Percentiles rank a stretch among this genome's conserved stretches.
phyloP scores from a whole-genome alignment of 1,140 invertebrate species.

The Macrobrachium nipponense region DNA sequence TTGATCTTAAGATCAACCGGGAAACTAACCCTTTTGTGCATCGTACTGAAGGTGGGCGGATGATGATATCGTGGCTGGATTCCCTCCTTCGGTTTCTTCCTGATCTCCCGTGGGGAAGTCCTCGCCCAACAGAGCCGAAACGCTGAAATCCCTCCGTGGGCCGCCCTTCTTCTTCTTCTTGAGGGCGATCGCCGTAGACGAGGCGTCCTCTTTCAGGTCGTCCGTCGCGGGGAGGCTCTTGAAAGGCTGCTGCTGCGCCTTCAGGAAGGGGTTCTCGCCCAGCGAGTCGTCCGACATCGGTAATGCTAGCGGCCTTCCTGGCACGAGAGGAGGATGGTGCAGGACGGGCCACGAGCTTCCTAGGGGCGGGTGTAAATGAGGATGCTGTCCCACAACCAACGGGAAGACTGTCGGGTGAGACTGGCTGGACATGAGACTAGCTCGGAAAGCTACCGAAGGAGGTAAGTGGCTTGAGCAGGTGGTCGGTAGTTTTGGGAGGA shows the following conservation, averaged over 20 bases:
- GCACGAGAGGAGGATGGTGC: neutral
- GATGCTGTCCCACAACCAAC: neutral
- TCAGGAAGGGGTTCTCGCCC: neutral
- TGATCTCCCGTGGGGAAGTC: neutral
- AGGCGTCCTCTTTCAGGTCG: too few relatives aligned
- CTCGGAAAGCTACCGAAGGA: neutral
- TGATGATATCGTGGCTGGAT: too few relatives aligned
- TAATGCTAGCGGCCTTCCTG: neutral
- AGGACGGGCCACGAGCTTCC: conserved; percentile 1
- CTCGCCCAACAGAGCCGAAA: conserved; percentile 10
- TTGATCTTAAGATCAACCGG: too few relatives aligned
- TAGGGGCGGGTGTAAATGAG: neutral
- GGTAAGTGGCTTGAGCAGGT: neutral
- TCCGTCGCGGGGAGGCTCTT: neutral
- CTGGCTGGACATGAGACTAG: neutral
- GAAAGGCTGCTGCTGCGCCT: neutral
- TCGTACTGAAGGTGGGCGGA: too few relatives aligned
- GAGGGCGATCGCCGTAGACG: too few relatives aligned
- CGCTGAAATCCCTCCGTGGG: neutral
- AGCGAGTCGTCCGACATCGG: neutral
- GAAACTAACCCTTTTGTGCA: too few relatives aligned
- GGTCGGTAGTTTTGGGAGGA: neutral
- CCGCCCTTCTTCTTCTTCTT: conserved; percentile 5
- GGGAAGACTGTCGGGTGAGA: neutral
- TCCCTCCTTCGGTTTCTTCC: too few relatives aligned